A percentile compares a stretch with the other conserved stretches of the same genome.
Evolutionary conservation across 2,888 invertebrate species (phyloP).

Genomic region (Onchidella celtica): DNA sequence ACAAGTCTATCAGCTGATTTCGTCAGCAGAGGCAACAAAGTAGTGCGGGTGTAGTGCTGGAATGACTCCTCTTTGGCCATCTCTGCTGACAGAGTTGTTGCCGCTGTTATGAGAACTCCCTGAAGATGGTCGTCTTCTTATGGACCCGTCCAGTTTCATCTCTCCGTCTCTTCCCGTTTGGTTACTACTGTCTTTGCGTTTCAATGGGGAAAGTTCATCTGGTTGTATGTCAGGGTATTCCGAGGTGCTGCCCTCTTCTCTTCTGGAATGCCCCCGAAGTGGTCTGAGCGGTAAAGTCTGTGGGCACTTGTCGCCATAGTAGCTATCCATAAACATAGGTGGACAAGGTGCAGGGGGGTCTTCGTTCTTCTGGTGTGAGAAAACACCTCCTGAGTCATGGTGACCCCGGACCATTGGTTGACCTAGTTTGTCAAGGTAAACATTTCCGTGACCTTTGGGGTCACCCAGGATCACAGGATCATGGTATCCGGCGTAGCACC

Average conservation of each 20-base stretch:
- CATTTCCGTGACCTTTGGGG: neutral
- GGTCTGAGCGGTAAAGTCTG: constrained; percentile 53
- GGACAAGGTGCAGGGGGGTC: constrained; percentile 41
- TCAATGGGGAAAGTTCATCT: constrained; percentile 34
- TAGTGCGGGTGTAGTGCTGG: constrained; percentile 55
- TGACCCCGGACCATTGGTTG: constrained; percentile 33
- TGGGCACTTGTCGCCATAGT: constrained; percentile 50
- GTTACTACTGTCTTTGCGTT: constrained; percentile 19
- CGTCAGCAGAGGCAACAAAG: constrained; percentile 46
- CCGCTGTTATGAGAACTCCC: constrained; percentile 46
- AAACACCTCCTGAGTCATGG: neutral
- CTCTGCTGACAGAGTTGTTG: constrained; percentile 32
- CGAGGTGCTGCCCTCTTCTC: neutral
- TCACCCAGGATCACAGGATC: constrained; percentile 17
- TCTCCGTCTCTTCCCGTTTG: neutral
- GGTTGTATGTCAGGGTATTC: constrained; percentile 20
- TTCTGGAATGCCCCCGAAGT: constrained; percentile 22
- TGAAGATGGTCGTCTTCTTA: constrained; percentile 39
- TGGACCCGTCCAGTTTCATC: neutral
- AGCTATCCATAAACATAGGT: constrained; percentile 48
- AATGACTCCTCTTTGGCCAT: constrained; percentile 48
- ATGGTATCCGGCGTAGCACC: constrained; percentile 7
- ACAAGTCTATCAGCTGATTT: constrained; percentile 35
- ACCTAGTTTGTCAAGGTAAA: constrained; percentile 14
- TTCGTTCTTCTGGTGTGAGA: neutral